phyloP scores from a whole-genome alignment of 2,888 invertebrate genomes.

The Drosophila mimetica region DNA sequence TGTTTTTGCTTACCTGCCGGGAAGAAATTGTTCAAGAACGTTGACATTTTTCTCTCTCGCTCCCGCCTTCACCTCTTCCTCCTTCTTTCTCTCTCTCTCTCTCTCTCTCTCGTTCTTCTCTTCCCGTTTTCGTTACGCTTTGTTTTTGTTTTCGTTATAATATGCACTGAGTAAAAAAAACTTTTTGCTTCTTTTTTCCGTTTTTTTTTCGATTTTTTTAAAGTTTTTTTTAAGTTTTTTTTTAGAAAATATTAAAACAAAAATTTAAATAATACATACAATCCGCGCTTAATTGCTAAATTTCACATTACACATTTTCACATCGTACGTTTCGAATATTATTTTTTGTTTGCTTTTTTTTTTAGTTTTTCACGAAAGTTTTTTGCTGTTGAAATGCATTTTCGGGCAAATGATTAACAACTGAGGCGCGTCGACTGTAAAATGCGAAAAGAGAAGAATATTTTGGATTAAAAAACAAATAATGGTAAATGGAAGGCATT shows the following conservation, averaged over 20 bases:
- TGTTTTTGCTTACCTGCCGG: constrained; percentile 82
- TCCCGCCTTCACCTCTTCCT: constrained; percentile 24
- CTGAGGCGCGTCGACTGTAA: constrained; percentile 61
- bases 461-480: constrained; percentile 11
- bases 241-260: constrained; percentile 56
- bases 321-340: constrained; percentile 50
- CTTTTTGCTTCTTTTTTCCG: constrained; percentile 16
- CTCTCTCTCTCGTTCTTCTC: constrained; percentile 3
- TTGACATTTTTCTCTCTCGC: constrained; percentile 83
- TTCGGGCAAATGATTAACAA: constrained; percentile 53
- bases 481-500: constrained; percentile 61
- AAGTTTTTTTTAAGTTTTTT: constrained; percentile 19
- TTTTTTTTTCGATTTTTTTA: constrained; percentile 26
- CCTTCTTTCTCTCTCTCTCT: constrained; percentile 21
- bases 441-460: constrained; percentile 25
- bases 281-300: constrained; percentile 70
- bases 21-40: constrained; percentile 85
- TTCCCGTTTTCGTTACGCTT: constrained; percentile 16
- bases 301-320: constrained; percentile 73
- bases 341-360: constrained; percentile 22
- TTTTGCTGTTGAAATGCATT: constrained; percentile 59
- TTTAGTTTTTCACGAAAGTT: constrained; percentile 29
- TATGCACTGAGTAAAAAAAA: constrained; percentile 26
- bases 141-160: constrained; percentile 34
- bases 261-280: constrained; percentile 77